These are phyloP conservation scores for Mormyrus proboscirostris DNA, from an alignment of 2,797 vertebrate genomes.

Conservation along the genomic window DNA sequence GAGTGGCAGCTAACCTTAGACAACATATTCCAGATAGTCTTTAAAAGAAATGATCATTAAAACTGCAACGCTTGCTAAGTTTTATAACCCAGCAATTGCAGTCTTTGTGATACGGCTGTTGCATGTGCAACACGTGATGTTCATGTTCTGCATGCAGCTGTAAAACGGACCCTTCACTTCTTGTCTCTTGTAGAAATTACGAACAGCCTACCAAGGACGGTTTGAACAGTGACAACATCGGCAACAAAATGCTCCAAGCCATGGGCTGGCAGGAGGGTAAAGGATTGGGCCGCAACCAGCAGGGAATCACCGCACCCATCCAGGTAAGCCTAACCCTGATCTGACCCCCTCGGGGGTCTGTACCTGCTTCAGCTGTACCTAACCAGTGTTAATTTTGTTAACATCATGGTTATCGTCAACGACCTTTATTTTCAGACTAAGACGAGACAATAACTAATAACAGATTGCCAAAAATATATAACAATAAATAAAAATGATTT, in stretches of 20 bases:
- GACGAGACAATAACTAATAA: too few relatives aligned
- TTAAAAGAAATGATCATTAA: background rate
- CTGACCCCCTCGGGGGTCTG: background rate
- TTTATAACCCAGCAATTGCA: background rate
- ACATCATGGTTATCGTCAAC: too few relatives aligned
- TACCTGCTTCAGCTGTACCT: background rate
- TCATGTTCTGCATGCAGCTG: background rate
- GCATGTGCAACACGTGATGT: background rate
- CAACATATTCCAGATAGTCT: background rate
- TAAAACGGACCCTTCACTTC: background rate
- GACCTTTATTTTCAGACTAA: too few relatives aligned
- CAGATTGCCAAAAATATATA: too few relatives aligned
- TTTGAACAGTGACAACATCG: constrained; percentile 93
- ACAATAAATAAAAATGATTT: too few relatives aligned
- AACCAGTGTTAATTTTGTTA: background rate
- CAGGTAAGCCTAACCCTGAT: constrained; percentile 62
- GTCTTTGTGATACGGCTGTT: background rate
- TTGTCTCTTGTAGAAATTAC: constrained; percentile 72
- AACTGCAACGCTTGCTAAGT: background rate
- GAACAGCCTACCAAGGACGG: constrained; percentile 98
- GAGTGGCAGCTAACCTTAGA: background rate
- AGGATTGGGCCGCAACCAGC: constrained; percentile 92
- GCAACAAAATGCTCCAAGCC: constrained; percentile 98
- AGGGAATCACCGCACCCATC: constrained; percentile 94
- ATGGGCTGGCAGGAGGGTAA: constrained; percentile 99